These are phyloP conservation scores for Ceyx margarethae DNA, from an alignment of 2,113 vertebrate genomes.

Conservation along the genomic window DNA sequence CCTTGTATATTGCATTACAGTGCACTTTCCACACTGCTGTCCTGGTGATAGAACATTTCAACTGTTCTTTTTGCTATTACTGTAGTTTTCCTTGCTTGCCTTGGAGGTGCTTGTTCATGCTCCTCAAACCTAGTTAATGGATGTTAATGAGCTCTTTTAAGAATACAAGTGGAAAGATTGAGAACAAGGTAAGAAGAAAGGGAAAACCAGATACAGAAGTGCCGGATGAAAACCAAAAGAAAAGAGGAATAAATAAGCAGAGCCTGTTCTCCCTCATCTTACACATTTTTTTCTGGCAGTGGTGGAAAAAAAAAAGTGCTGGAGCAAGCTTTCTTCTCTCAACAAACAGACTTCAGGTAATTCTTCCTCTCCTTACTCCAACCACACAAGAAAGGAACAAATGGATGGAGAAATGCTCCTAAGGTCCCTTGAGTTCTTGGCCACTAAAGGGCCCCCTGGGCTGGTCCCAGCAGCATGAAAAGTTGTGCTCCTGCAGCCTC, in stretches of 20 bases:
- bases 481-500: background rate
- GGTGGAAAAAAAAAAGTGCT: background rate
- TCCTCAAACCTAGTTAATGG: background rate
- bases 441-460: background rate
- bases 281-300: background rate
- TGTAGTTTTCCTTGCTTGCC: background rate
- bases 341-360: background rate
- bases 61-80: background rate
- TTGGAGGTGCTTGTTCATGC: slow-evolving; percentile 15
- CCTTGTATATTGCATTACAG: background rate
- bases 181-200: background rate
- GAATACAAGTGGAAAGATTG: background rate
- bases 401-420: background rate
- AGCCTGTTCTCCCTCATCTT: background rate
- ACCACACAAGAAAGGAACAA: background rate
- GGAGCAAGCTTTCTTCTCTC: background rate
- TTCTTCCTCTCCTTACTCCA: background rate
- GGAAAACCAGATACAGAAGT: background rate
- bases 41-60: background rate
- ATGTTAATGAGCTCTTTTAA: slow-evolving; percentile 17
- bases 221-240: background rate
- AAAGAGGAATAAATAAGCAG: background rate
- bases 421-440: background rate
- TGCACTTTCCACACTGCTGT: background rate
- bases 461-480: background rate